phyloP scores from a whole-genome alignment of 2,113 vertebrate genomes.

The Boulengeromyrus knoepffleri region DNA sequence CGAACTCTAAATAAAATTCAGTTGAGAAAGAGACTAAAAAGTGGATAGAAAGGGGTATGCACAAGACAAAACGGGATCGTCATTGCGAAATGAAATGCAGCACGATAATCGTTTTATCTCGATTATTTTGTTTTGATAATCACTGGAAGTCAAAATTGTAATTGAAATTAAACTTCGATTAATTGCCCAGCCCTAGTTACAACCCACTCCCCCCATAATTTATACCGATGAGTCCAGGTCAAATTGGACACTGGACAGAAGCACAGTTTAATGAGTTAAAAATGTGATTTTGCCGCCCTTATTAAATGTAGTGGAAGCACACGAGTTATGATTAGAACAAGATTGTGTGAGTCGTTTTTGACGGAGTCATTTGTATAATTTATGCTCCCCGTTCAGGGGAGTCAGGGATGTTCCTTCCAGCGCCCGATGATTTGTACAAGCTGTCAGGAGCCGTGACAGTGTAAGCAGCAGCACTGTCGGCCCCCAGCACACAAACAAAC shows the following conservation, averaged over 20 bases:
- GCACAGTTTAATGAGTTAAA: neutral
- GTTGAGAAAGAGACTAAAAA: no score
- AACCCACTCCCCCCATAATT: no score
- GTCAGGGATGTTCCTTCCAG: slow-evolving; percentile 56
- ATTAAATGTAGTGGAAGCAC: neutral
- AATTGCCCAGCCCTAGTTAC: no score
- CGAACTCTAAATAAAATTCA: no score
- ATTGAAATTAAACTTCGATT: no score
- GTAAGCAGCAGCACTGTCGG: slow-evolving; percentile 61
- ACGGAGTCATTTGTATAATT: slow-evolving; percentile 58
- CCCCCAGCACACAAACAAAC: slow-evolving; percentile 38
- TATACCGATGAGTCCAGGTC: neutral
- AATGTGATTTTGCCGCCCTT: neutral
- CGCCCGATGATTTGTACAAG: slow-evolving; percentile 61
- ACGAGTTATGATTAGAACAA: slow-evolving; percentile 45
- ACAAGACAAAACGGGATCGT: no score
- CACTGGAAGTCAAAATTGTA: no score
- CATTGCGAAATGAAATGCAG: no score
- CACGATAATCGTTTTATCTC: no score
- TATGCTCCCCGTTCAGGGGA: slow-evolving; percentile 60
- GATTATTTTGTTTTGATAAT: no score
- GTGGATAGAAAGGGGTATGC: no score
- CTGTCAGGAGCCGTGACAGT: slow-evolving; percentile 67
- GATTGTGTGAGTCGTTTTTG: neutral
- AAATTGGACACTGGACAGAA: slow-evolving; percentile 27